Evolutionary conservation across 1,140 invertebrate species (phyloP).

Genomic region (Ladona fulva): DNA sequence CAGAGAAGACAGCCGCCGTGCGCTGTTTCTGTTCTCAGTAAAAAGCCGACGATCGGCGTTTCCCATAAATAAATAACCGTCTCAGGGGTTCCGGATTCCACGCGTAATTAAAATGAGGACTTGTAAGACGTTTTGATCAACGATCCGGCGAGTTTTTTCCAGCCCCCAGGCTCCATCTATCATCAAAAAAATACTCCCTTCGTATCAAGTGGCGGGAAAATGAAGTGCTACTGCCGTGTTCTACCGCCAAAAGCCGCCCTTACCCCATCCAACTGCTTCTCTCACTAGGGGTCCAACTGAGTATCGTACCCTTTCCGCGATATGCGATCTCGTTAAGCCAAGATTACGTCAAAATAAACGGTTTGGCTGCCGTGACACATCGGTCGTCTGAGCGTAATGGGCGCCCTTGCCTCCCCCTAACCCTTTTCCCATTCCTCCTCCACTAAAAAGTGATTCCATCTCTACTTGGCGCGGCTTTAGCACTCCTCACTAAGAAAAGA

Average conservation of each 20-base stretch:
- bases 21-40: too few relatives aligned
- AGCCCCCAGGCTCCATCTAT: too few relatives aligned
- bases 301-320: not conserved
- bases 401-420: not conserved
- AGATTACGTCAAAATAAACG: slow-evolving; percentile 10
- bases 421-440: too few relatives aligned
- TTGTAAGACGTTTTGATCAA: too few relatives aligned
- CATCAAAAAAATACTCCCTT: too few relatives aligned
- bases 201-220: not conserved
- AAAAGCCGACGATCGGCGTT: too few relatives aligned
- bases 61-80: too few relatives aligned
- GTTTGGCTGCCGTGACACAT: not conserved
- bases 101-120: too few relatives aligned
- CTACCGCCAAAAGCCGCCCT: not conserved
- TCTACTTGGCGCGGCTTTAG: not conserved
- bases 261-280: not conserved
- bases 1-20: too few relatives aligned
- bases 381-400: not conserved
- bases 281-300: not conserved
- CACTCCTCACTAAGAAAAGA: not conserved
- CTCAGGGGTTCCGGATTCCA: too few relatives aligned
- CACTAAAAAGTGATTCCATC: not conserved
- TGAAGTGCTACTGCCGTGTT: not conserved
- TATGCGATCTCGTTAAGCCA: not conserved
- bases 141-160: too few relatives aligned